Base-by-base conservation (phyloP, 35 echinoderm and acorn worm genomes). In the Strongylocentrotus purpuratus region DNA sequence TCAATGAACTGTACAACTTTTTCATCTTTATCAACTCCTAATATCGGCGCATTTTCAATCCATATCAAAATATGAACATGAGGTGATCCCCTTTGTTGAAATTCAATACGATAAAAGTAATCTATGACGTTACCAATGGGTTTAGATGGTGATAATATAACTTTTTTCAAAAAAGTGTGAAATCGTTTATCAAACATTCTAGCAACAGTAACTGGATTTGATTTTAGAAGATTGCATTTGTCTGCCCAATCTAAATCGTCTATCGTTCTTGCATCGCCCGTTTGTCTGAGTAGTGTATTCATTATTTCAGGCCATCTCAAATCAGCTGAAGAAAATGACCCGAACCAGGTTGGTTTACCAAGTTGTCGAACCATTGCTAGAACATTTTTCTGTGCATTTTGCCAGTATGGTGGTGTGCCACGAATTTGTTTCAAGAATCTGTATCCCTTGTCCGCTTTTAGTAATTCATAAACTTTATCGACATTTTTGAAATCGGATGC, bases 371-470 rank as follows among this genome's bases (percentile, higher is more conserved):
- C 85, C 96, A 98, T 97, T 22, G 95, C 95, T 47, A 95, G 95
- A 45, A 97, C 25, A 93, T 96, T 92, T 94, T 96, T 98, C n/a
- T 97, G 61, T 60, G 96, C 94, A 58, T 31, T 48, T 61, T 98
- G 93, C 97, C 97, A 98, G 41, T 98, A 96, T 32, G 96, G 93
- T 46, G 97, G 97, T 17, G 96, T 98, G 94, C 96, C 96, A 91
- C 97, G 92, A 35, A 98, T 96, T 47, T 94, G 90, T 92, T 95
- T 96, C 28, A 98, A 28, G 33, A 98, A 98, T 58, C 88, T 95
- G 78, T 98, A 97, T n/a, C 96, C 96, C 47, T 95, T 93, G 95
- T 97, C 89, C 2, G 89, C 4, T 25, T 91, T 91, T 47, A 91
- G 25, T 33, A 91, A 0, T 2, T 91, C 32, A 5, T 91, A 1